Conservation (phyloP, 1,140 invertebrate genomes). For the Acromyrmex heyeri region DNA sequence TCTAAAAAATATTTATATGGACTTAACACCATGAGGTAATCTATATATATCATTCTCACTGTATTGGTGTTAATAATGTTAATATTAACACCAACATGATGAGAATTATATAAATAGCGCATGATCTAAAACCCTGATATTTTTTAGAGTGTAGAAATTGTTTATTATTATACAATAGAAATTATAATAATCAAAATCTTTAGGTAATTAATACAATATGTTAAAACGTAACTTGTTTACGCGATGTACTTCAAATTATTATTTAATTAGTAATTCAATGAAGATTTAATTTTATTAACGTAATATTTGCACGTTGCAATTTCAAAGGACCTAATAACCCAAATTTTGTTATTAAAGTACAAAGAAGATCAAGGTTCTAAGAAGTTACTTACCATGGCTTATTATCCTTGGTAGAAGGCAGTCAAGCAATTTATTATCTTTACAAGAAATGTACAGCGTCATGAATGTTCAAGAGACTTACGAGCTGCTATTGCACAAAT, state of each 20-base stretch:
- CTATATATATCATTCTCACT: too few species aligned
- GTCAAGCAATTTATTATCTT: conserved; percentile 10
- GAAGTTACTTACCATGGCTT: neutral
- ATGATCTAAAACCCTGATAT: too few species aligned
- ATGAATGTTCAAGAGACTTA: conserved; percentile 7
- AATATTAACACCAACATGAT: too few species aligned
- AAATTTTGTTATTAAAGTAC: neutral
- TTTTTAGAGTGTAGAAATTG: neutral
- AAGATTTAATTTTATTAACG: neutral
- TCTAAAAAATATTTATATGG: too few species aligned
- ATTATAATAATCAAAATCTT: neutral
- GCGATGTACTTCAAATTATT: neutral
- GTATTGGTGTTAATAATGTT: too few species aligned
- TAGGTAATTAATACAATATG: neutral
- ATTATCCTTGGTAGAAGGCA: conserved; percentile 2
- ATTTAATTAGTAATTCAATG: neutral
- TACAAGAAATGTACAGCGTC: conserved; percentile 23
- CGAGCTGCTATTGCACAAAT: conserved; percentile 26
- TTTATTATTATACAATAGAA: too few species aligned
- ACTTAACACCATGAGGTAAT: too few species aligned
- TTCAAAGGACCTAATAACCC: neutral
- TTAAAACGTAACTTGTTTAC: conserved; percentile 3
- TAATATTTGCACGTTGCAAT: neutral
- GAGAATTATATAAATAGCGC: too few species aligned
- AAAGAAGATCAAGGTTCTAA: conserved; percentile 25